phyloP scores from a whole-genome alignment of 2,888 invertebrate species.

The Platerodrilus igneus region DNA sequence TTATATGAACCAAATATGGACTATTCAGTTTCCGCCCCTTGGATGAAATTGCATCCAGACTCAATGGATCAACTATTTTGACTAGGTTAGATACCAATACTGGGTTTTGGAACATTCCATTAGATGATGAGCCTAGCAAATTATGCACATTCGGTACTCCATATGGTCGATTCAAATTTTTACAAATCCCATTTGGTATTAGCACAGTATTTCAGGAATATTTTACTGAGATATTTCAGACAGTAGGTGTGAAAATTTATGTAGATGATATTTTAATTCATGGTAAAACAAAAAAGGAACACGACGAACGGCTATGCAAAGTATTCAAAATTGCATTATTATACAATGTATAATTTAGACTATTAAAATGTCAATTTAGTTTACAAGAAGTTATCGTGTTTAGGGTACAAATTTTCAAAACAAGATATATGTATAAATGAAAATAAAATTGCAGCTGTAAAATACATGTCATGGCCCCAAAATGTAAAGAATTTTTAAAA shows the following conservation, averaged over 20 bases:
- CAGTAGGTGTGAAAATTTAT: neutral
- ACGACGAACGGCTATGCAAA: constrained; percentile 11
- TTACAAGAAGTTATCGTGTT: neutral
- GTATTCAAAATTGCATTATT: constrained; percentile 9
- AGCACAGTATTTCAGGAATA: too few relatives aligned
- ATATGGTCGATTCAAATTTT: too few relatives aligned
- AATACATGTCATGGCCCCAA: too few relatives aligned
- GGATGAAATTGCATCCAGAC: too few relatives aligned
- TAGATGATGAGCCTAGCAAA: too few relatives aligned
- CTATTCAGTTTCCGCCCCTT: too few relatives aligned
- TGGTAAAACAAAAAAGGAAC: constrained; percentile 13
- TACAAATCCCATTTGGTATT: too few relatives aligned
- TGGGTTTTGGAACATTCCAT: too few relatives aligned
- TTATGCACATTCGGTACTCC: too few relatives aligned
- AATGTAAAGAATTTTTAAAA: constrained; percentile 2
- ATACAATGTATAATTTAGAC: constrained; percentile 16
- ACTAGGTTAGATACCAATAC: too few relatives aligned
- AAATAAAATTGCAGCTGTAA: constrained; percentile 18
- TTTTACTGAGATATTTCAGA: neutral
- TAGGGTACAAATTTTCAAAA: constrained; percentile 21
- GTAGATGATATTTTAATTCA: constrained; percentile 18
- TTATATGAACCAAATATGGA: too few relatives aligned
- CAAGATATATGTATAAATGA: constrained; percentile 19
- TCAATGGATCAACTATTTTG: too few relatives aligned
- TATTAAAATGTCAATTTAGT: constrained; percentile 13